Conservation (phyloP, 2,888 invertebrate species). For the Megalurothrips usitatus region DNA sequence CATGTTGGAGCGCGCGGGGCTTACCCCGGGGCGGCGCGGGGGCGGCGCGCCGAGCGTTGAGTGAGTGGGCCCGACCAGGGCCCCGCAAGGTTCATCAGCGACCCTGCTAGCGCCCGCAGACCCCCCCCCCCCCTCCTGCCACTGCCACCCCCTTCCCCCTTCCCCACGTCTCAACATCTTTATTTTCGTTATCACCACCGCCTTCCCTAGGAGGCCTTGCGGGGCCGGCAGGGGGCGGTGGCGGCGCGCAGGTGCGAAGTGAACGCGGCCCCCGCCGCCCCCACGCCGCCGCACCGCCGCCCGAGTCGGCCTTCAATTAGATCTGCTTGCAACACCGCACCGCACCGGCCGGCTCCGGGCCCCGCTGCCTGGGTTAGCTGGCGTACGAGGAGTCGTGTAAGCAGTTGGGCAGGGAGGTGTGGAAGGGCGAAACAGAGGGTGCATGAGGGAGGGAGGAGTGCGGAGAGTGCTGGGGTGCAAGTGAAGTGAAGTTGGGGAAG, state of each 20-base stretch:
- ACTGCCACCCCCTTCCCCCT: not conserved
- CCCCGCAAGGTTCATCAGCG: constrained; percentile 17
- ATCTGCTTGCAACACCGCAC: not conserved
- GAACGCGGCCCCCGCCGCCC: not conserved
- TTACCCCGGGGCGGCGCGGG: not conserved
- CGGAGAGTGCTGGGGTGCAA: no score
- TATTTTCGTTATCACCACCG: constrained; percentile 18
- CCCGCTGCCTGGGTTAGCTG: no score
- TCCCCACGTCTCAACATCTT: not conserved
- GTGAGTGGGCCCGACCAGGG: not conserved
- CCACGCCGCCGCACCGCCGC: not conserved
- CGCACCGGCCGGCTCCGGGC: not conserved
- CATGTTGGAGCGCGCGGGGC: not conserved
- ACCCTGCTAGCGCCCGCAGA: not conserved
- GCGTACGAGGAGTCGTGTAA: no score
- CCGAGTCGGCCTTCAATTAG: not conserved
- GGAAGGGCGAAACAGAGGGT: not conserved
- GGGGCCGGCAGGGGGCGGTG: not conserved
- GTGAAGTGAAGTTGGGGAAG: no score
- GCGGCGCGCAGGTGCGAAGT: constrained; percentile 7
- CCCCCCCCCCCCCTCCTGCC: not conserved
- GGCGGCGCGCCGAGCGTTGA: not conserved
- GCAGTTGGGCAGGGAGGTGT: no score
- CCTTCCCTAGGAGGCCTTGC: not conserved
- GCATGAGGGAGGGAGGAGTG: no score